Percentiles rank a stretch among this genome's conserved stretches.
These are phyloP conservation scores for Poecilia gillii DNA, from an alignment of 2,797 vertebrate genomes.

Conservation along the genomic window DNA sequence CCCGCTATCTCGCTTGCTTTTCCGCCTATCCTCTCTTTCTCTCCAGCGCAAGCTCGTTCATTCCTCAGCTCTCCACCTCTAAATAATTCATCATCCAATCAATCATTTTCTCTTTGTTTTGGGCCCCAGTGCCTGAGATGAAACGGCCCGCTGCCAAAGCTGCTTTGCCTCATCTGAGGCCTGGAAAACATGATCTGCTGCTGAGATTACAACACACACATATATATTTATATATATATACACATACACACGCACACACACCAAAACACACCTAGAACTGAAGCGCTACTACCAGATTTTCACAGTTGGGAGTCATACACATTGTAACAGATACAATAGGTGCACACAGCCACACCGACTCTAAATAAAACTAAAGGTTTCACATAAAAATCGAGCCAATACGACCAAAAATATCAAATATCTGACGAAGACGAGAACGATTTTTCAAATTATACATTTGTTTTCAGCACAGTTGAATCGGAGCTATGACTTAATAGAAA, in stretches of 20 bases:
- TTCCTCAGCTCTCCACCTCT: slow-evolving; percentile 82
- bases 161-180: slow-evolving; percentile 87
- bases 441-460: not conserved
- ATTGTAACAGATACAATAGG: slow-evolving; percentile 49
- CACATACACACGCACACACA: slow-evolving; percentile 36
- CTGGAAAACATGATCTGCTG: slow-evolving; percentile 86
- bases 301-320: slow-evolving; percentile 61
- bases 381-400: slow-evolving; percentile 17
- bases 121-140: slow-evolving; percentile 87
- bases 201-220: slow-evolving; percentile 82
- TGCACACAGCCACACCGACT: slow-evolving; percentile 24
- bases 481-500: not conserved
- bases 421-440: not conserved
- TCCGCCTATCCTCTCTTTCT: slow-evolving; percentile 60
- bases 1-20: slow-evolving; percentile 50
- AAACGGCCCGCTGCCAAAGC: slow-evolving; percentile 84
- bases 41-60: slow-evolving; percentile 70
- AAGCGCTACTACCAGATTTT: slow-evolving; percentile 54
- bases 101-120: slow-evolving; percentile 90
- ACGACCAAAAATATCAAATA: slow-evolving; percentile 9
- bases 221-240: slow-evolving; percentile 51
- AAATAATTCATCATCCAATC: slow-evolving; percentile 91
- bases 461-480: not conserved
- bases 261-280: slow-evolving; percentile 55
- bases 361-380: slow-evolving; percentile 31